phyloP scores from a whole-genome alignment of 2,113 vertebrate genomes.

The Platysternon megacephalum region DNA sequence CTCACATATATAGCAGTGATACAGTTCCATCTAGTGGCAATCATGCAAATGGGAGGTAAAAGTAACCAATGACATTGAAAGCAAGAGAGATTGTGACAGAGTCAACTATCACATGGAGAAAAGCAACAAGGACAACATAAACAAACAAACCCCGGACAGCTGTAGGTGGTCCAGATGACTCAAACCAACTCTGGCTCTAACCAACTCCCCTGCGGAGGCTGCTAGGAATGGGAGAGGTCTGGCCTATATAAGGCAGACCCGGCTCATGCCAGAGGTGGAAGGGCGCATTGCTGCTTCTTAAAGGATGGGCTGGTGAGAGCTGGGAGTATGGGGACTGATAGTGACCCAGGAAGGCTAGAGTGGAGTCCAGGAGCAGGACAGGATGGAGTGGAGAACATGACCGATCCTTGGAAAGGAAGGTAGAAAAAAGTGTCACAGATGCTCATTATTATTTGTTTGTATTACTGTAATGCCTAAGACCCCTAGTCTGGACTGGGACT shows the following conservation, averaged over 20 bases:
- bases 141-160: neutral
- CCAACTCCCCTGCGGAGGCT: neutral
- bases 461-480: neutral
- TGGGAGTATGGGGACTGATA: too few species aligned
- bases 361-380: neutral
- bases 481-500: too few species aligned
- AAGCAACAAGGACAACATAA: neutral
- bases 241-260: neutral
- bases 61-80: fast-evolving
- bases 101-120: neutral
- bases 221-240: too few species aligned
- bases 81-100: neutral
- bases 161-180: neutral
- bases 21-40: conserved; percentile 49
- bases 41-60: neutral
- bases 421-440: neutral
- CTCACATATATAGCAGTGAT: fast-evolving
- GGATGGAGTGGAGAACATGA: neutral
- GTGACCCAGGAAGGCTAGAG: neutral
- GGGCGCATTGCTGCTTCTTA: neutral
- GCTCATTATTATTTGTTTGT: neutral
- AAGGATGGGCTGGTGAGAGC: neutral
- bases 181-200: neutral
- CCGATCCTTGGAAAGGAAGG: neutral
- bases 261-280: neutral